These are phyloP conservation scores for Chiropotes sagulatus DNA, from an alignment of 2,797 vertebrate genomes.

Conservation along the genomic window DNA sequence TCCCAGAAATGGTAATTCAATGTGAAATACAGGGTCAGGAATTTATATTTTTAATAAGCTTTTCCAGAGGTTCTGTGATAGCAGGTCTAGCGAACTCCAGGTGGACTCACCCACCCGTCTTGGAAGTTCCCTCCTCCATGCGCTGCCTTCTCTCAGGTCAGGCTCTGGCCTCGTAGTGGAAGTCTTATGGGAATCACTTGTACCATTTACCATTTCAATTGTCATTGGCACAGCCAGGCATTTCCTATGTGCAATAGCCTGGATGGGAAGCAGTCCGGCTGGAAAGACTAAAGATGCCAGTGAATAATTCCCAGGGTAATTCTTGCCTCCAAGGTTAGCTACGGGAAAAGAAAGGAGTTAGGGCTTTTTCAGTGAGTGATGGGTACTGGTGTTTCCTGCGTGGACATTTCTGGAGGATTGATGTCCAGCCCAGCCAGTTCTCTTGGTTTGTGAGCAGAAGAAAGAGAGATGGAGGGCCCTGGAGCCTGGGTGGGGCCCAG, in stretches of 20 bases:
- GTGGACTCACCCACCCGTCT: neutral
- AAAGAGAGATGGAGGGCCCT: neutral
- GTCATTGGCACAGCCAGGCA: neutral
- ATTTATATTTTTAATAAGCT: neutral
- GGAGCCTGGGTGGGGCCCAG: neutral
- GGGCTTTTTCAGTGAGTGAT: neutral
- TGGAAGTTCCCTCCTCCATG: neutral
- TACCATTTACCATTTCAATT: neutral
- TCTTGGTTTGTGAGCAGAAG: conserved; percentile 28
- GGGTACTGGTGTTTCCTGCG: conserved; percentile 36
- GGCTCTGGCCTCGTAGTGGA: neutral
- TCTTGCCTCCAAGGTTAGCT: conserved; percentile 25
- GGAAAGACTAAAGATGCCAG: neutral
- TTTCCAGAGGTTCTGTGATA: neutral
- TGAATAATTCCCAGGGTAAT: neutral
- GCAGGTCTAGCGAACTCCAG: neutral
- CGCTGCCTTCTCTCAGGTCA: neutral
- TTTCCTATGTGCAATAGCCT: neutral
- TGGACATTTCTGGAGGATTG: conserved; percentile 2
- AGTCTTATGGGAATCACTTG: neutral
- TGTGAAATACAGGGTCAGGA: neutral
- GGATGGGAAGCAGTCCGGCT: neutral
- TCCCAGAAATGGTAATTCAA: neutral
- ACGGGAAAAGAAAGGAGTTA: neutral
- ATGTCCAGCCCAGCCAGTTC: neutral